Percentiles rank a stretch among this genome's conserved stretches.
These are phyloP conservation scores for Ptychobarbus kaznakovi DNA, from an alignment of 2,797 vertebrate genomes.

Conservation along the genomic window DNA sequence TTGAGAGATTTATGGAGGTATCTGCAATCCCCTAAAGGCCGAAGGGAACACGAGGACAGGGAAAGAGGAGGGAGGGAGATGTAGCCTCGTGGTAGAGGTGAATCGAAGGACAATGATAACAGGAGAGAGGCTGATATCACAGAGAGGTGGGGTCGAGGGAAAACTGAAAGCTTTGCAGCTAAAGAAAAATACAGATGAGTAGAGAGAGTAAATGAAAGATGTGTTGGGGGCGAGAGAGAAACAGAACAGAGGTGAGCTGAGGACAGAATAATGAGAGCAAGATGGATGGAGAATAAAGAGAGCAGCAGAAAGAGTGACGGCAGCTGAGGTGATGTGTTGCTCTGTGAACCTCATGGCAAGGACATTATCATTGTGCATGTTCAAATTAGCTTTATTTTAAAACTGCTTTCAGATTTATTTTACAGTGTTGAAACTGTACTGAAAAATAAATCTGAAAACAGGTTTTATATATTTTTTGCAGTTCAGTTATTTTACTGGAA, in stretches of 20 bases:
- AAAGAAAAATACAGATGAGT: conserved; percentile 2
- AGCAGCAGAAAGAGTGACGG: conserved; percentile 22
- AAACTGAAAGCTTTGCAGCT: conserved; percentile 28
- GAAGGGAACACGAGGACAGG: conserved; percentile 33
- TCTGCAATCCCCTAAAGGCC: conserved; percentile 3
- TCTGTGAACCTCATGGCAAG: conserved; percentile 60
- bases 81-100: conserved; percentile 12
- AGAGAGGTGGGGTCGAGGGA: conserved; percentile 3
- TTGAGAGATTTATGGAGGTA: conserved; percentile 8
- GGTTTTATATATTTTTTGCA: no score
- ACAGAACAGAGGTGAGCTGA: conserved; percentile 4
- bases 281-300: conserved; percentile 32
- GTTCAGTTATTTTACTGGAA: not conserved
- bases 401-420: not conserved
- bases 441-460: not conserved
- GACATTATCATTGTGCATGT: conserved; percentile 28
- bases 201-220: conserved; percentile 9
- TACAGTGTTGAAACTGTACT: not conserved
- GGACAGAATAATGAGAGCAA: conserved; percentile 30
- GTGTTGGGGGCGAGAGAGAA: not conserved
- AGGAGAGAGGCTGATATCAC: not conserved
- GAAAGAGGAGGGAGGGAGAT: conserved; percentile 14
- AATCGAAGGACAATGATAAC: conserved; percentile 18
- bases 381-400: not conserved
- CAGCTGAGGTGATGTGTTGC: conserved; percentile 31